Conservation (phyloP, 2,113 vertebrate genomes). For the Otis tarda region DNA sequence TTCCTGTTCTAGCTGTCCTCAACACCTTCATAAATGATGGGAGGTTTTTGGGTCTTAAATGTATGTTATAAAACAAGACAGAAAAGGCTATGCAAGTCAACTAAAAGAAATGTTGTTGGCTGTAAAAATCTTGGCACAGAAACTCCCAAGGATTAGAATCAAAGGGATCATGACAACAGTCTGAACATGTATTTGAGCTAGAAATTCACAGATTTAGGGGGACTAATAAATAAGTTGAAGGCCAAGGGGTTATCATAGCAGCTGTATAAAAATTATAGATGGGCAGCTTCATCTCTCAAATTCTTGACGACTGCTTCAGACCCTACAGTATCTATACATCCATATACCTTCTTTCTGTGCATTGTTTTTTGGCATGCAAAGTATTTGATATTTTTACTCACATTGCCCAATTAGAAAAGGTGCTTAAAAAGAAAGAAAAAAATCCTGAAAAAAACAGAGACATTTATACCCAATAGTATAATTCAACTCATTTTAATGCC, state of each 20-base stretch:
- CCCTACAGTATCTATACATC: not conserved
- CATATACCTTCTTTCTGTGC: not conserved
- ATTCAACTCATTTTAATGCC: not conserved
- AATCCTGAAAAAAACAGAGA: fast-evolving
- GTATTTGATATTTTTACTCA: not conserved
- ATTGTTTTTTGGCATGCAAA: not conserved
- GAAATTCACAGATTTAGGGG: not conserved
- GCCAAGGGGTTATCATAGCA: not conserved
- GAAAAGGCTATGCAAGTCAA: not conserved
- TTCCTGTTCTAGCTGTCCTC: not conserved
- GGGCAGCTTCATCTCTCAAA: not conserved
- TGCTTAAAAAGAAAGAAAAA: not conserved
- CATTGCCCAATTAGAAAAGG: not conserved
- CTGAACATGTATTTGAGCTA: not conserved
- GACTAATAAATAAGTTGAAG: not conserved
- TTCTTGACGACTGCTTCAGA: not conserved
- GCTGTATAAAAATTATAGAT: not conserved
- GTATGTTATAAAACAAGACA: not conserved
- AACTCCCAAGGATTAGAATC: not conserved
- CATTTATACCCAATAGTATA: not conserved
- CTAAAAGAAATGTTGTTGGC: not conserved
- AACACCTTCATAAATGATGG: not conserved
- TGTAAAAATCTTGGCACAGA: not conserved
- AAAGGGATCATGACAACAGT: not conserved
- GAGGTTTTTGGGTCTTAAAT: not conserved